Conservation (phyloP, 2,797 vertebrate genomes). For the Mycteria americana region DNA sequence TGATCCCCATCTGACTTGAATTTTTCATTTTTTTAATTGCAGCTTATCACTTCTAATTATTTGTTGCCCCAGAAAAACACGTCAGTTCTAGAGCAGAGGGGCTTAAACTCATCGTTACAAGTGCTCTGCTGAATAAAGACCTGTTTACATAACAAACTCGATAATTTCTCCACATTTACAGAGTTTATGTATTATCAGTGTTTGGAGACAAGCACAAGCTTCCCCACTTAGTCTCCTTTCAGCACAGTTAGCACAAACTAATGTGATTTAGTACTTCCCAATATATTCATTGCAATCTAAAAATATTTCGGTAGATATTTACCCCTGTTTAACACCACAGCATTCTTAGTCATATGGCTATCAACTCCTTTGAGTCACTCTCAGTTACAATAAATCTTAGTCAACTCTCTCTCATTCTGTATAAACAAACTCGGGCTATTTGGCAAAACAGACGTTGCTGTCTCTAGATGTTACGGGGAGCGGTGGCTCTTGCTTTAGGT, state of each 20-base stretch:
- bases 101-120: not conserved
- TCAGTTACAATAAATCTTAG: constrained; percentile 15
- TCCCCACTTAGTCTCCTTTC: not conserved
- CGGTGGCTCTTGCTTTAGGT: not conserved
- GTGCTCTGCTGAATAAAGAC: not conserved
- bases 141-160: not conserved
- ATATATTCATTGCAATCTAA: not conserved
- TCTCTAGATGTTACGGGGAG: not conserved
- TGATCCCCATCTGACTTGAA: not conserved
- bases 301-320: not conserved
- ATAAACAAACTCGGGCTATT: not conserved
- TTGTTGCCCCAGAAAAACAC: not conserved
- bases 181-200: not conserved
- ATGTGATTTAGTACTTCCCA: not conserved
- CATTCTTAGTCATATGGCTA: not conserved
- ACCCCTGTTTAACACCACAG: not conserved
- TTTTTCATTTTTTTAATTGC: not conserved
- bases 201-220: not conserved
- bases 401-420: not conserved
- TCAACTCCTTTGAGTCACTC: not conserved
- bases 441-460: not conserved
- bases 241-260: not conserved
- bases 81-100: not conserved
- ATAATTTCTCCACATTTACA: not conserved
- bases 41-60: not conserved